These are phyloP conservation scores for Nansenia antarctica DNA, from an alignment of 2,113 vertebrate species.

Conservation along the genomic window DNA sequence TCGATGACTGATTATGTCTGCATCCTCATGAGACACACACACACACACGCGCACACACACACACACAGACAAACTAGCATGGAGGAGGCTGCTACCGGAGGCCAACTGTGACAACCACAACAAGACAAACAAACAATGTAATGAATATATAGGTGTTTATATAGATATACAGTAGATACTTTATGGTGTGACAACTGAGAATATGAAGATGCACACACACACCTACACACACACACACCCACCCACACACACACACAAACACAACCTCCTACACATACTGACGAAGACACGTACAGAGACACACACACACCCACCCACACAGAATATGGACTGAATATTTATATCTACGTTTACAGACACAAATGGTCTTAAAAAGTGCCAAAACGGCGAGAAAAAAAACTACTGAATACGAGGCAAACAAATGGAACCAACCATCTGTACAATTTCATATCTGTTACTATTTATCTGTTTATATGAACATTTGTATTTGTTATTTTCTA, in stretches of 20 bases:
- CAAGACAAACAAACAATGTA: slow-evolving; percentile 56
- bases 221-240: slow-evolving; percentile 10
- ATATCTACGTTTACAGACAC: slow-evolving; percentile 76
- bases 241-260: slow-evolving; percentile 12
- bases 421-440: slow-evolving; percentile 67
- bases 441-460: slow-evolving; percentile 30
- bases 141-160: slow-evolving; percentile 69
- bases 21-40: slow-evolving; percentile 25
- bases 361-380: slow-evolving; percentile 72
- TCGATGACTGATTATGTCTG: neutral
- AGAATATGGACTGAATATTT: slow-evolving; percentile 60
- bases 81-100: slow-evolving; percentile 70
- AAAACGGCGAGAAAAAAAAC: slow-evolving; percentile 41
- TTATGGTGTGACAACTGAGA: slow-evolving; percentile 61
- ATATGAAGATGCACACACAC: slow-evolving; percentile 46
- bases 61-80: slow-evolving; percentile 27
- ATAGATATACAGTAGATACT: slow-evolving; percentile 66
- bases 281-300: slow-evolving; percentile 17
- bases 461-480: slow-evolving; percentile 9
- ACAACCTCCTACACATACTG: slow-evolving; percentile 15
- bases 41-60: slow-evolving; percentile 35
- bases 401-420: slow-evolving; percentile 22
- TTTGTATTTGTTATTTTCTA: neutral
- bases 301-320: slow-evolving; percentile 54
- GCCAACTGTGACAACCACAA: slow-evolving; percentile 74